These are phyloP conservation scores for Epinephelus cyanopodus DNA, from an alignment of 2,113 vertebrate genomes.

Conservation along the genomic window DNA sequence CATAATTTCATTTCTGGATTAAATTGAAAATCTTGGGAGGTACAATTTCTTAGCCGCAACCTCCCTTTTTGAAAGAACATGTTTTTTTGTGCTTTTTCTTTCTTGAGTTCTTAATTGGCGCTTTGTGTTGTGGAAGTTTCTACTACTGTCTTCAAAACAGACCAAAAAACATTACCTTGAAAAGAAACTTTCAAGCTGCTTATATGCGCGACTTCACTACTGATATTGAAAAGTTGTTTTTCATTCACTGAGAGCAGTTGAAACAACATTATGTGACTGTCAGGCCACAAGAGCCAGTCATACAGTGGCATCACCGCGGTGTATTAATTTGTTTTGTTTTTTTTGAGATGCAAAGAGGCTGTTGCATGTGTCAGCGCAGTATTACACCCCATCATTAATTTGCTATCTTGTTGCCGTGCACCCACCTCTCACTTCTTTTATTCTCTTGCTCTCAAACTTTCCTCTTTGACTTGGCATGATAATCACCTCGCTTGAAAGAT, in stretches of 20 bases:
- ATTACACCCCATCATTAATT: constrained; percentile 52
- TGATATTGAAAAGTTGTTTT: neutral
- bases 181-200: neutral
- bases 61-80: neutral
- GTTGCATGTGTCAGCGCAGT: constrained; percentile 38
- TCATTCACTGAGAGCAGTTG: neutral
- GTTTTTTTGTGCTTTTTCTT: neutral
- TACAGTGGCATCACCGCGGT: neutral
- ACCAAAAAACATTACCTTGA: neutral
- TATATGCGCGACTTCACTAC: neutral
- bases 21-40: neutral
- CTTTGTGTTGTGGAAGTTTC: neutral
- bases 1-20: neutral
- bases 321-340: constrained; percentile 33
- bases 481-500: constrained; percentile 67
- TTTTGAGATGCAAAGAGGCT: neutral
- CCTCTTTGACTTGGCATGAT: constrained; percentile 53
- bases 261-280: neutral
- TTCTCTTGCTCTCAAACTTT: constrained; percentile 47
- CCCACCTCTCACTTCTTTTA: constrained; percentile 39
- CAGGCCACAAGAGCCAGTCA: neutral
- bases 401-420: constrained; percentile 38
- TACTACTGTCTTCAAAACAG: neutral
- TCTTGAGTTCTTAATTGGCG: neutral
- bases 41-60: neutral